A percentile compares a stretch with the other conserved stretches of the same genome.
Evolutionary conservation across 2,113 vertebrate species (phyloP).

Genomic region (Poecile atricapillus): DNA sequence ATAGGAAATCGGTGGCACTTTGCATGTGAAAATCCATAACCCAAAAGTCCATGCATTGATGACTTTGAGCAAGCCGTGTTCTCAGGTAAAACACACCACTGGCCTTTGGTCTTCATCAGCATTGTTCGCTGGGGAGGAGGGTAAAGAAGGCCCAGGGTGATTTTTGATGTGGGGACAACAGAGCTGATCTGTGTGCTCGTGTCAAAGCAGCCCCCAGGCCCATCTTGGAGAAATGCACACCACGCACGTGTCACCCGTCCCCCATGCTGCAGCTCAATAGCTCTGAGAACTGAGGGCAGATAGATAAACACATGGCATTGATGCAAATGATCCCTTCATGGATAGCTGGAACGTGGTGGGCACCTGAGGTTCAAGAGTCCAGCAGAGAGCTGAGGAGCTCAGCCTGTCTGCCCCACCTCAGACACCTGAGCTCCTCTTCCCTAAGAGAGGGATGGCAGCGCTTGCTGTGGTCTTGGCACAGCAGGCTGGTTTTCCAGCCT

Average conservation of each 20-base stretch:
- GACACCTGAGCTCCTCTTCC: neutral
- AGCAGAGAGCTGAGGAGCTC: neutral
- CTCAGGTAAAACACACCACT: neutral
- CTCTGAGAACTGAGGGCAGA: neutral
- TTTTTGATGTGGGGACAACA: neutral
- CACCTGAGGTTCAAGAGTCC: neutral
- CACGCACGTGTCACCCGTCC: rapidly evolving
- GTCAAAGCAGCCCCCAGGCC: neutral
- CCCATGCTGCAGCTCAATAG: neutral
- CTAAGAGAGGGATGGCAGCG: neutral
- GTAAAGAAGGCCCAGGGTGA: neutral
- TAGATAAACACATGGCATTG: neutral
- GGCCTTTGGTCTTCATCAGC: neutral
- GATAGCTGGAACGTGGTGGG: neutral
- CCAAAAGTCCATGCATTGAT: neutral
- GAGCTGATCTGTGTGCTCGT: neutral
- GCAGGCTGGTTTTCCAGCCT: neutral
- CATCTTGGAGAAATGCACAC: neutral
- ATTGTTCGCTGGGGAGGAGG: neutral
- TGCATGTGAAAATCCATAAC: constrained; percentile 30
- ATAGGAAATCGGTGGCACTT: neutral
- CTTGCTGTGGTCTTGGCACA: neutral
- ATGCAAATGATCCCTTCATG: neutral
- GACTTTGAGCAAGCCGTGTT: neutral
- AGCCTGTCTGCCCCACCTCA: neutral